phyloP scores from a whole-genome alignment of 2,113 vertebrate species.

The Ceyx melanurus region DNA sequence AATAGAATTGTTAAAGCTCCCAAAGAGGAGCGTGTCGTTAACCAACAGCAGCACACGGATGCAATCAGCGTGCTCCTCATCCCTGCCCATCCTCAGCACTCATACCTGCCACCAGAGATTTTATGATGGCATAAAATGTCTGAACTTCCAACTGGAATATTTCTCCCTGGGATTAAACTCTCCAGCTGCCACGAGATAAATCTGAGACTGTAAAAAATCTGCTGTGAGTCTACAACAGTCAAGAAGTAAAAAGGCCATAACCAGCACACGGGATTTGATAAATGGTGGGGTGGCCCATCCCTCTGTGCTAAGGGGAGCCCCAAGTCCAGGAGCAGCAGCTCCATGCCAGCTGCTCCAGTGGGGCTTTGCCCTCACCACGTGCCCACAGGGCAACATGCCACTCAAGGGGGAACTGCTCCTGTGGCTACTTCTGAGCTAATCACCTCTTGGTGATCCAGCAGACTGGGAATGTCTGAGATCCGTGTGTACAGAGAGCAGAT shows the following conservation, averaged over 20 bases:
- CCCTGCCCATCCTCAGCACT: not conserved
- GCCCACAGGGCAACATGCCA: accelerated
- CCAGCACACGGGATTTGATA: not conserved
- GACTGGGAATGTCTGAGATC: accelerated
- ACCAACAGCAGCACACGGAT: not conserved
- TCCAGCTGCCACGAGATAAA: not conserved
- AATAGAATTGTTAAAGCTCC: constrained; percentile 30
- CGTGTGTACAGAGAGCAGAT: not conserved
- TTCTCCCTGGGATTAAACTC: not conserved
- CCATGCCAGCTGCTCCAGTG: not conserved
- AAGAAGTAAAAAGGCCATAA: constrained; percentile 42
- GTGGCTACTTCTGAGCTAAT: not conserved
- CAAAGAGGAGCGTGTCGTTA: not conserved
- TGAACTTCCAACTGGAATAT: constrained; percentile 10
- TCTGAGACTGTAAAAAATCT: constrained; percentile 35
- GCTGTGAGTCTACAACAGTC: constrained; percentile 2
- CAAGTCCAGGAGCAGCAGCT: not conserved
- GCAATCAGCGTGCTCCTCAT: not conserved
- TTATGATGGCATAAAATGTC: constrained; percentile 6
- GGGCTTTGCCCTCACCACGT: not conserved
- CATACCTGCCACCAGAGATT: not conserved
- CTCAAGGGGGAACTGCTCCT: accelerated
- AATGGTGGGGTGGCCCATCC: not conserved
- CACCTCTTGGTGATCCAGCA: not conserved
- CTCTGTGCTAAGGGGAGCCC: not conserved